Evolutionary conservation across 2,888 invertebrate species (phyloP), one percentile per base, ranked within the genome.

Genomic region (Petrophora chlorosata): DNA sequence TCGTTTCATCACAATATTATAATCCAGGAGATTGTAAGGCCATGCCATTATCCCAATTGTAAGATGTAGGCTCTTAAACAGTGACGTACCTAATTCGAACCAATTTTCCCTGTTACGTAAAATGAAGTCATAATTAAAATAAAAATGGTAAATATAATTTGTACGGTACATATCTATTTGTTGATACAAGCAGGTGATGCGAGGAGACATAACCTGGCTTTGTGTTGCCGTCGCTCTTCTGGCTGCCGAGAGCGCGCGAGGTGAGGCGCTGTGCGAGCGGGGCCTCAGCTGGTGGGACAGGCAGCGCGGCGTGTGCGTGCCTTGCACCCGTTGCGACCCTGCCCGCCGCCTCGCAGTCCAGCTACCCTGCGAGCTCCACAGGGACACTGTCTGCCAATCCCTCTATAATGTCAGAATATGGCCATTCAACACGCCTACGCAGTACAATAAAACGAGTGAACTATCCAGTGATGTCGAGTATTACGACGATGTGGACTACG

Each of bases 351-450:
- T 91, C 65, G 92, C 94, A 53, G 94, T 95, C 28, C 78, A 94
- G 54, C 91, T 93, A 42, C 95, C 95, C 44, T 96, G 95, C 82
- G 94, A 94, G 67, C 83, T 93, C 50, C 94, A 95, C 85, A 91
- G 93, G 53, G 95, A 96, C 82, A 94, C 95, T 28, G 88, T 93
- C 61, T 96, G 96, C 82, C 94, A 94, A 26, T 92, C 94, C 1
- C 85, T 94, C 29, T 91, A 92, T 59, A 93, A 94, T 65, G 85
- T 95, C 59, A 91, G 92, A 66, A 90, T 94, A 61, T 92, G 92
- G 76, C 92, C 93, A 73, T 92, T 70, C 90, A 91, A 76, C 71
- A 72, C 66, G 9, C 72, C 69, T n/a, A 76, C 70, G 63, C 64
- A 71, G 53, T 76, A 75, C 67, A 75, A 74, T 44, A 80, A 76